Base-by-base conservation (phyloP, 2,797 vertebrate genomes). In the Benthosema pterotum region DNA sequence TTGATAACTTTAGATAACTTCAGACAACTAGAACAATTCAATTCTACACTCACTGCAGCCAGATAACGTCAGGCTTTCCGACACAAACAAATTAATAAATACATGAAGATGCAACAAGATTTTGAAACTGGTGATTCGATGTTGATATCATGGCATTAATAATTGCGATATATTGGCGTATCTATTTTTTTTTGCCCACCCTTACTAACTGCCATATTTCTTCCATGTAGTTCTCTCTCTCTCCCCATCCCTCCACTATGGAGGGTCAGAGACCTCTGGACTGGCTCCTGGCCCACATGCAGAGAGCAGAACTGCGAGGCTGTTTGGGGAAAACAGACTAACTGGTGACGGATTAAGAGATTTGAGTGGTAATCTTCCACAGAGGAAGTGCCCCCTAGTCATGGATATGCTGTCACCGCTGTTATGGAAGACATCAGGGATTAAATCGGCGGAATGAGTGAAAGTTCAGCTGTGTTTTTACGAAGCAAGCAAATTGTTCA, bases 281-380 rank as follows among this genome's bases (percentile, higher is more conserved):
- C 67, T 79, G 59, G 52, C 0, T 46, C 28, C 72, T 80, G 66
- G 63, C 65, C 77, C 65, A 63, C 47, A 76, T 68, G 62, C 61
- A 61, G 18, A 61, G 18, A 42, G 58, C 74, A 9, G 17, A 45
- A 59, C 62, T 77, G 65, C 68, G 49, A 73, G 60, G 58, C 63
- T 78, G 60, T 86, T 85, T 82, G 60, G 70, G 60, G 70, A 78
- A 87, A 83, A 67, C 72, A 66, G 32, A 80, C 76, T 79, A 77
- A 72, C 80, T 80, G 77, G 54, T 83, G 83, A 85, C 18, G 70
- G 84, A 89, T 91, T 85, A 87, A 77, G 69, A 75, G 75, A 86
- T 86, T 89, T 80, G 11, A 64, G 57, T 54, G 42, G 64, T 83
- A 76, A 90, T 83, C 78, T 75, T 69, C 56, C 72, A 58, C 71